Base-by-base conservation (phyloP, 2,113 vertebrate genomes). In the Pholis gunnellus region DNA sequence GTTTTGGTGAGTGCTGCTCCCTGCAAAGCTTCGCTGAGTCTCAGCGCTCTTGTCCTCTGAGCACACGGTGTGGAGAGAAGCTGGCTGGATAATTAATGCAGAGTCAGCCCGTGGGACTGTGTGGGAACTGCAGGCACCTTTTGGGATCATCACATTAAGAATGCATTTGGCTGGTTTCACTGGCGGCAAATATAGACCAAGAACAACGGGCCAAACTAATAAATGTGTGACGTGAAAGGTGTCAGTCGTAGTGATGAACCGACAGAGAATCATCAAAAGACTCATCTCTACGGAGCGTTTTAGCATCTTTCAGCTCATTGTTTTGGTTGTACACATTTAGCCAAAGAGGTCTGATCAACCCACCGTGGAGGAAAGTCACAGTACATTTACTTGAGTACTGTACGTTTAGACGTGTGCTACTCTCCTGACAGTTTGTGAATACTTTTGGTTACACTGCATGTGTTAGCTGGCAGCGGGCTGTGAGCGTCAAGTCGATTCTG, bases 1-100 rank as follows among this genome's bases (percentile, higher is more conserved):
- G 75, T 87, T 86, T 80, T 85, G 78, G 75, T 79, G 85, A 70
- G 66, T 50, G 63, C 36, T n/a, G 31, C 75, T 75, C 0, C 57
- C 76, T 73, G 56, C 46, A 46, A 80, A 4, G 57, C 25, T 81
- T n/a, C 34, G 6, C 57, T 38, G 65, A 42, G 71, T 56, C 81
- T 87, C 76, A 27, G 11, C 18, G 68, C 69, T 48, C 44, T 44
- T 48, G 50, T 81, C 72, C 57, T 5, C 60, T 8, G 9, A 71
- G 40, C 57, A 61, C 70, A 0, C 5, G 2, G 31, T 18, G 40
- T 3, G n/a, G 2, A 64, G 54, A 25, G 36, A 31, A 15, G 25
- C 27, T 31, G 79, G 20, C 22, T 46, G 14, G 36, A 6, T 61
- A 25, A 75, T 76, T 60, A 9, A 56, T 68, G 69, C 14, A 48